These are phyloP conservation scores for Cryptocephalus moraei DNA, from an alignment of 2,888 invertebrate species.

Conservation along the genomic window DNA sequence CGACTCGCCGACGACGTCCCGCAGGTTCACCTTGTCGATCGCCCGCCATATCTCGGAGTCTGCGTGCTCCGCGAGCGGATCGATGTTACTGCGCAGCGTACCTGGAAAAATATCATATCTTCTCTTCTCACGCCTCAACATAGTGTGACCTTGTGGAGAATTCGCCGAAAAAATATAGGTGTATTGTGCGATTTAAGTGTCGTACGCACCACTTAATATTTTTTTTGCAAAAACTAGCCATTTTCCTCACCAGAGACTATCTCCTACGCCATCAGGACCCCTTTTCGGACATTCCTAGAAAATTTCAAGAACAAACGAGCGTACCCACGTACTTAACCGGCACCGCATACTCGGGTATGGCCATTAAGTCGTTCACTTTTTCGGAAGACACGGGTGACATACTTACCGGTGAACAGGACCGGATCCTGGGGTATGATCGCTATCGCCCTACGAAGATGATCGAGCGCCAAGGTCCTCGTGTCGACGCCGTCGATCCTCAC, in stretches of 20 bases:
- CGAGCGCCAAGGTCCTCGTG: constrained; percentile 57
- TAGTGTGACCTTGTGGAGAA: too few species aligned
- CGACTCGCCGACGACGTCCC: constrained; percentile 49
- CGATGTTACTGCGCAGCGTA: constrained; percentile 76
- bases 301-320: too few species aligned
- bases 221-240: too few species aligned
- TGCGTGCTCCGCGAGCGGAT: constrained; percentile 72
- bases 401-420: constrained; percentile 61
- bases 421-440: constrained; percentile 84
- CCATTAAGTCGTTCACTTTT: too few species aligned
- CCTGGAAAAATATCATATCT: constrained; percentile 37
- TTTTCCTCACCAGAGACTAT: too few species aligned
- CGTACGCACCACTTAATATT: too few species aligned
- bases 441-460: constrained; percentile 62
- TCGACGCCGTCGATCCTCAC: constrained; percentile 72
- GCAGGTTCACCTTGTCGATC: constrained; percentile 72
- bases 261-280: background rate
- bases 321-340: too few species aligned
- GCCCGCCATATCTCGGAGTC: constrained; percentile 76
- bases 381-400: constrained; percentile 41
- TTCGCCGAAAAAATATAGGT: too few species aligned
- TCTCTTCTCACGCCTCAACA: too few species aligned
- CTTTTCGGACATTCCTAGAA: too few species aligned
- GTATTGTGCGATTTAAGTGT: too few species aligned
- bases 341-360: too few species aligned